phyloP scores from a whole-genome alignment of 2,113 vertebrate genomes.

The Albula goreensis region DNA sequence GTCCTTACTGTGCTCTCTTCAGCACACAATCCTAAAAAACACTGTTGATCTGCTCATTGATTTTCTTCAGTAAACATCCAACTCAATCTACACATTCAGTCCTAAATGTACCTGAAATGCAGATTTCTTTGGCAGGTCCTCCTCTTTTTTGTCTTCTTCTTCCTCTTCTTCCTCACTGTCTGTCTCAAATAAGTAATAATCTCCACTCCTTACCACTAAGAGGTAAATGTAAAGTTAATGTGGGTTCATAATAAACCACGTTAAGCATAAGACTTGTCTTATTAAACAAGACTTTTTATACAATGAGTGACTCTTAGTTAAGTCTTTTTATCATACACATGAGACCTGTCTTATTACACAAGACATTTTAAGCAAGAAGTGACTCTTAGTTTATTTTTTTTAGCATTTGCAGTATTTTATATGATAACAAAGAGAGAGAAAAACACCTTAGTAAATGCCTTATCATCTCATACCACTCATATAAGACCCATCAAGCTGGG shows the following conservation, averaged over 20 bases:
- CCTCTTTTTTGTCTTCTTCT: conserved; percentile 76
- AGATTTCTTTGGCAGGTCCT: conserved; percentile 80
- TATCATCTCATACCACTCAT: too few relatives aligned
- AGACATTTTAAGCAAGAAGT: too few relatives aligned
- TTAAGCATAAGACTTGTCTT: too few relatives aligned
- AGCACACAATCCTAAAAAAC: neutral
- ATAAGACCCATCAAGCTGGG: too few relatives aligned
- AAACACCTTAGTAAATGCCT: too few relatives aligned
- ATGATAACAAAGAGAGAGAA: neutral
- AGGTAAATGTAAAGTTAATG: conserved; percentile 53
- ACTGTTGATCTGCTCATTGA: neutral
- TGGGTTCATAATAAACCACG: too few relatives aligned
- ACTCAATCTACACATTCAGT: neutral
- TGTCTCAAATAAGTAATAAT: conserved; percentile 98
- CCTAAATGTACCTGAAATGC: conserved; percentile 81
- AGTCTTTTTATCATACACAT: too few relatives aligned
- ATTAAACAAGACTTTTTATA: too few relatives aligned
- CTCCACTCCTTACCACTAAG: conserved; percentile 93
- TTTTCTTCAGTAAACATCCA: neutral
- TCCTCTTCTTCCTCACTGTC: conserved; percentile 91
- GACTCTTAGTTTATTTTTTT: neutral
- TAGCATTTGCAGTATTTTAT: neutral
- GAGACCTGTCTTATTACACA: too few relatives aligned
- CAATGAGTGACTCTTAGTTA: too few relatives aligned
- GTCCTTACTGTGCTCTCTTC: conserved; percentile 25